phyloP scores from a whole-genome alignment of 2,888 invertebrate genomes.

The Sacculina carcini region DNA sequence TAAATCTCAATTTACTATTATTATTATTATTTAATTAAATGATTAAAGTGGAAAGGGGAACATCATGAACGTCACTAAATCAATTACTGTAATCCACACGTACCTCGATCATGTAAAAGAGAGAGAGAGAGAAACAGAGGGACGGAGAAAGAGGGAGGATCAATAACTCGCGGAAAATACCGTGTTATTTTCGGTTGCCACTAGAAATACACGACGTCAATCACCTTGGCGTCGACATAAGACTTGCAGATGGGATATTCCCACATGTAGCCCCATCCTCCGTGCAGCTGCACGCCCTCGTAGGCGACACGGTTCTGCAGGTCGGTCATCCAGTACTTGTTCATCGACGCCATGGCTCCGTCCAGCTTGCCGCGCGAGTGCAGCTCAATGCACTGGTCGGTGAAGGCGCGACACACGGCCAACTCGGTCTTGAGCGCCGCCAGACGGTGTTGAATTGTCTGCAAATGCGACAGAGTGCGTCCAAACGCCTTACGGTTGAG shows the following conservation, averaged over 20 bases:
- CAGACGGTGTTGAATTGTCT: constrained; percentile 23
- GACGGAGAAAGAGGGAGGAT: too few relatives aligned
- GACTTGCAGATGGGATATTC: constrained; percentile 22
- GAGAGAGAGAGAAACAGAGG: too few relatives aligned
- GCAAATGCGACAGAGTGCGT: constrained; percentile 19
- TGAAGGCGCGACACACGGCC: constrained; percentile 20
- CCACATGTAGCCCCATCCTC: constrained; percentile 25
- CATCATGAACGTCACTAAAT: too few relatives aligned
- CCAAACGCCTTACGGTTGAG: constrained; percentile 23
- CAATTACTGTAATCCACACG: too few relatives aligned
- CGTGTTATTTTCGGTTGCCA: too few relatives aligned
- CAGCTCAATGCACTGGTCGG: constrained; percentile 21
- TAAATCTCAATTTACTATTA: neutral
- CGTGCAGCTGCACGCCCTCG: constrained; percentile 22
- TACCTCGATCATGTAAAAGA: neutral
- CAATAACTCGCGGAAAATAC: too few relatives aligned
- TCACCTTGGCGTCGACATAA: constrained; percentile 19
- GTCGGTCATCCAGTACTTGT: constrained; percentile 22
- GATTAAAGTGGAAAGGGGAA: too few relatives aligned
- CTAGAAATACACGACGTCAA: too few relatives aligned
- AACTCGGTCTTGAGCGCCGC: constrained; percentile 23
- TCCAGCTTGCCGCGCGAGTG: constrained; percentile 19
- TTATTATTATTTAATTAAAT: too few relatives aligned
- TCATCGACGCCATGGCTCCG: constrained; percentile 22
- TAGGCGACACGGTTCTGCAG: constrained; percentile 21